A percentile compares a stretch with the other conserved stretches of the same genome.
Evolutionary conservation across 1,140 invertebrate species (phyloP).

Genomic region (Danaus plexippus): DNA sequence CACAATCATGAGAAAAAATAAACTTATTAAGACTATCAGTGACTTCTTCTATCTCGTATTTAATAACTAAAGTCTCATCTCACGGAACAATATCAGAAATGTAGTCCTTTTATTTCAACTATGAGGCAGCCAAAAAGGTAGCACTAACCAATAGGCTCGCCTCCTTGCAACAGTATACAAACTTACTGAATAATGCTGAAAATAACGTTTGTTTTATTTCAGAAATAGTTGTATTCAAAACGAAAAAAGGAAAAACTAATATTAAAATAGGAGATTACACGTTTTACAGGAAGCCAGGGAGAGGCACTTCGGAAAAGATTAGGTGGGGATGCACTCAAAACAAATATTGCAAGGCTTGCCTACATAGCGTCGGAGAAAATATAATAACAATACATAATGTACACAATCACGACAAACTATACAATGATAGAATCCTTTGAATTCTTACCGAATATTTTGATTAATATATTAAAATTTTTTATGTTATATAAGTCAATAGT

Average conservation of each 20-base stretch:
- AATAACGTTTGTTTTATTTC: too few relatives aligned
- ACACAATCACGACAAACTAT: slow-evolving; percentile 54
- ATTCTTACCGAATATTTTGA: too few relatives aligned
- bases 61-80: too few relatives aligned
- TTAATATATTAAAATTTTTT: too few relatives aligned
- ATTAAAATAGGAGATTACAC: slow-evolving; percentile 47
- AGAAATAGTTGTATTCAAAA: slow-evolving; percentile 17
- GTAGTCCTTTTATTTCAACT: too few relatives aligned
- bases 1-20: slow-evolving; percentile 52
- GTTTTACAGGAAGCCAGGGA: slow-evolving; percentile 43
- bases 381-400: slow-evolving; percentile 49
- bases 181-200: too few relatives aligned
- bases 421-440: neutral
- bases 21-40: neutral
- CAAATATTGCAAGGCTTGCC: slow-evolving; percentile 50
- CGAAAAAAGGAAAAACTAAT: slow-evolving; percentile 47
- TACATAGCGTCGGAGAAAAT: slow-evolving; percentile 43
- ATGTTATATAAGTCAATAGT: too few relatives aligned
- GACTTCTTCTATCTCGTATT: neutral
- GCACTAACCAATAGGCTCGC: too few relatives aligned
- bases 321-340: slow-evolving; percentile 55
- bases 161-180: too few relatives aligned
- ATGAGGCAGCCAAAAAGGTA: too few relatives aligned
- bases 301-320: slow-evolving; percentile 24
- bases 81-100: too few relatives aligned